phyloP scores from a whole-genome alignment of 35 echinoderm and acorn worm species.

The Hemicentrotus pulcherrimus region DNA sequence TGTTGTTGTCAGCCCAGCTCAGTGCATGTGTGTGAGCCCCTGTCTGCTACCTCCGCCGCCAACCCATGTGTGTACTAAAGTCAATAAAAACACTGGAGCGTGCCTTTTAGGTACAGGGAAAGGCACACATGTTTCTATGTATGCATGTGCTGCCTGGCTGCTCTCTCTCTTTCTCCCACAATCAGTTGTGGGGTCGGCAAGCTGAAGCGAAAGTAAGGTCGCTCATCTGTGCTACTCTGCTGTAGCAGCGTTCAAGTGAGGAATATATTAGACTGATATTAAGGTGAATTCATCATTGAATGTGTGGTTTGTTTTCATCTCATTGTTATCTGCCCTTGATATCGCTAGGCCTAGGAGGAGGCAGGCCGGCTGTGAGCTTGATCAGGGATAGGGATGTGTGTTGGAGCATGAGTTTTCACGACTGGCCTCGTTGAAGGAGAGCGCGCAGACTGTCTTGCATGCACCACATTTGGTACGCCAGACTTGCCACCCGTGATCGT shows the following conservation, averaged over 20 bases:
- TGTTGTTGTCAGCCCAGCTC: not conserved
- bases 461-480: not conserved
- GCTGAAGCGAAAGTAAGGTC: not conserved
- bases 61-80: not conserved
- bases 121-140: not conserved
- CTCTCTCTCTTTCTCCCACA: not conserved
- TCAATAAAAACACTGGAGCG: conserved; percentile 2
- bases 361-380: not conserved
- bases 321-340: not conserved
- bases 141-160: not conserved
- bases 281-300: not conserved
- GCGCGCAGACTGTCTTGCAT: not conserved
- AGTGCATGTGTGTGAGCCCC: not conserved
- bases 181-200: not conserved
- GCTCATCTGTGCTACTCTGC: not conserved
- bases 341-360: not conserved
- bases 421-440: not conserved
- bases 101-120: not conserved
- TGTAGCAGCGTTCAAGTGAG: not conserved
- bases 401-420: not conserved
- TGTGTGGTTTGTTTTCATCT: not conserved
- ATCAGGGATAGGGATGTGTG: not conserved
- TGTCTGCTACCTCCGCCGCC: not conserved
- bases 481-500: not conserved
- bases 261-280: not conserved